Base-by-base conservation (phyloP, 2,888 invertebrate species). In the Hartigia nigra region DNA sequence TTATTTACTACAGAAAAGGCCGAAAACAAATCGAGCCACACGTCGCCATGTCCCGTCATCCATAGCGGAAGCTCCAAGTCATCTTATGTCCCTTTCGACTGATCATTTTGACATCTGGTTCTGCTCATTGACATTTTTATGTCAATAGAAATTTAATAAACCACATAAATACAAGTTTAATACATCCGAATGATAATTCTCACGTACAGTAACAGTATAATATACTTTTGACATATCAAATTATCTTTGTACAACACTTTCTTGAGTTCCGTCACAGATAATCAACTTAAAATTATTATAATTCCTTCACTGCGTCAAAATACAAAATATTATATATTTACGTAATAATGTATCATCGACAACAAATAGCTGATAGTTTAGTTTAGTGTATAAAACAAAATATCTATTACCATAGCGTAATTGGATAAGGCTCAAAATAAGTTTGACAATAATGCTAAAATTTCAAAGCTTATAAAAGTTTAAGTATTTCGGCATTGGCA, bases 21-120 rank as follows among this genome's bases (percentile, higher is more conserved):
- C 79, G 82, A 87, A 87, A 88, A 86, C 82, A 83, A 84, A 79
- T 80, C 81, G 80, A 80, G 76, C 77, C 79, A 84, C 80, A 83
- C 85, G 85, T 87, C 87, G 87, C 85, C 87, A 87, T 86, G 79
- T 82, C 81, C 81, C 84, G 81, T 84, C 84, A 84, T 84, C 81
- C 85, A 80, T 82, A 82, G 83, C 83, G 81, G 35, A 79, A 32
- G 12, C 72, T 72, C 31, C 31, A 23, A 55, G 55, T 55, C 55
- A 55, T 55, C 9, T 55, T 55, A 23, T 55, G 9, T 23, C 23
- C 23, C 14, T 55, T 55, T 23, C 55, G 55, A 55, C 55, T 55
- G 55, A 55, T 23, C 5, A 55, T 23, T 55, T 55, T 55, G 55
- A 55, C 55, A 23, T 5, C 0, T 55, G 55, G 9, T 55, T 23